phyloP scores from a whole-genome alignment of 1,140 invertebrate genomes.

The Pollicipes pollicipes region DNA sequence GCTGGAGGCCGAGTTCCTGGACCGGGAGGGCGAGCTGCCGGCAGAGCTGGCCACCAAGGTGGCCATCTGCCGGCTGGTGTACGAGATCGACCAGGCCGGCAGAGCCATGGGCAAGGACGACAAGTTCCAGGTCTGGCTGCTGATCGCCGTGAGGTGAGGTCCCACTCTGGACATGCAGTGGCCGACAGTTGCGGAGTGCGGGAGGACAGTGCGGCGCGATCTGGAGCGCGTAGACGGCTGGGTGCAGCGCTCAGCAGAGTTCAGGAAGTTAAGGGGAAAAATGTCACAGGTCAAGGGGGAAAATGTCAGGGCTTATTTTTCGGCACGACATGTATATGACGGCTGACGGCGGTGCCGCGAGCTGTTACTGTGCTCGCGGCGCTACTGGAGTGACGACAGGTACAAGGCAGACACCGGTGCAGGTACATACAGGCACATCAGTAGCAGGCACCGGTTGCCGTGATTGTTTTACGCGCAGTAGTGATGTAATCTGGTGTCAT shows the following conservation, averaged over 20 bases:
- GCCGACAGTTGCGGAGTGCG: neutral
- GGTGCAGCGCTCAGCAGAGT: no score
- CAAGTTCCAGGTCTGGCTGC: constrained; percentile 92
- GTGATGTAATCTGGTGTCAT: no score
- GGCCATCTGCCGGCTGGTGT: constrained; percentile 30
- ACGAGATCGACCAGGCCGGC: constrained; percentile 59
- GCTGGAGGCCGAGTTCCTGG: constrained; percentile 40
- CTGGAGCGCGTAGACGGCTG: no score
- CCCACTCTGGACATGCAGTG: neutral
- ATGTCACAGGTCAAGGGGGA: neutral
- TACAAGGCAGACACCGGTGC: no score
- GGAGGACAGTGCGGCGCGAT: no score
- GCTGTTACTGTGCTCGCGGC: no score
- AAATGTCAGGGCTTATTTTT: neutral
- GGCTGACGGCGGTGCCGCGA: no score
- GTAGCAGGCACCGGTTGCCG: no score
- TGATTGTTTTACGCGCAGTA: no score
- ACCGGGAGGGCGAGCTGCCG: constrained; percentile 23
- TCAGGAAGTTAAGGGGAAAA: neutral
- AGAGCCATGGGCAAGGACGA: constrained; percentile 89
- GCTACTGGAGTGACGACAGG: no score
- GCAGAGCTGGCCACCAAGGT: constrained; percentile 8
- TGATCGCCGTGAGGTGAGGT: constrained; percentile 60
- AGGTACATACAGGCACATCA: no score
- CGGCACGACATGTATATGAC: no score